Conservation (phyloP, 2,888 invertebrate species). For the Noctua fimbriata region DNA sequence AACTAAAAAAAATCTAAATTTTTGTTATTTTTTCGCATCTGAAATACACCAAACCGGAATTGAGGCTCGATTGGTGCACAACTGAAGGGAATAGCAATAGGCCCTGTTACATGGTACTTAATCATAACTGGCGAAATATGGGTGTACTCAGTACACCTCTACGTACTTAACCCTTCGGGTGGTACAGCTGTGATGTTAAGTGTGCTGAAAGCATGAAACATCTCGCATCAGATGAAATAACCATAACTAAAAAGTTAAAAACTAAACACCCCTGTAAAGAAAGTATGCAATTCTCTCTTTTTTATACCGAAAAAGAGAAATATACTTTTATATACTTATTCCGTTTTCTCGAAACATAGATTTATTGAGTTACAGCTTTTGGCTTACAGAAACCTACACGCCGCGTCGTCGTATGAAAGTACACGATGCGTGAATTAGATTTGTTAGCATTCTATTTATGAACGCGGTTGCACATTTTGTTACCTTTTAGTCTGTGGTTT, state of each 20-base stretch:
- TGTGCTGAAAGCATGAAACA: not conserved
- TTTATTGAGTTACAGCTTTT: not conserved
- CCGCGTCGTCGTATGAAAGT: conserved; percentile 53
- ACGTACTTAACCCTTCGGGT: not conserved
- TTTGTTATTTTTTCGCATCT: not conserved
- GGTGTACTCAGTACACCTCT: not conserved
- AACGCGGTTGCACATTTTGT: conserved; percentile 3
- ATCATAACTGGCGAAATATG: not conserved
- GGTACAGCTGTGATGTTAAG: not conserved
- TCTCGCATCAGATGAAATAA: not conserved
- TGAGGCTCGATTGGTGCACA: not conserved
- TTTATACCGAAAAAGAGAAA: not conserved
- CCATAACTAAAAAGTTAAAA: not conserved
- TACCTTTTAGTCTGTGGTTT: conserved; percentile 9
- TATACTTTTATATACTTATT: not conserved
- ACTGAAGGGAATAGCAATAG: not conserved
- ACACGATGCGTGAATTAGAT: conserved; percentile 55
- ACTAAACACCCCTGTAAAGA: not conserved
- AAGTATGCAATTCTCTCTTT: not conserved
- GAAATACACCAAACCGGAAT: not conserved
- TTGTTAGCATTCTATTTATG: conserved; percentile 41
- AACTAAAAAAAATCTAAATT: not conserved
- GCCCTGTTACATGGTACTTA: not conserved
- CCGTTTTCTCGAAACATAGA: not conserved
- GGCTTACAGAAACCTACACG: not conserved